These are phyloP conservation scores for Chloropsis hardwickii DNA, from an alignment of 2,113 vertebrate species.

Conservation along the genomic window DNA sequence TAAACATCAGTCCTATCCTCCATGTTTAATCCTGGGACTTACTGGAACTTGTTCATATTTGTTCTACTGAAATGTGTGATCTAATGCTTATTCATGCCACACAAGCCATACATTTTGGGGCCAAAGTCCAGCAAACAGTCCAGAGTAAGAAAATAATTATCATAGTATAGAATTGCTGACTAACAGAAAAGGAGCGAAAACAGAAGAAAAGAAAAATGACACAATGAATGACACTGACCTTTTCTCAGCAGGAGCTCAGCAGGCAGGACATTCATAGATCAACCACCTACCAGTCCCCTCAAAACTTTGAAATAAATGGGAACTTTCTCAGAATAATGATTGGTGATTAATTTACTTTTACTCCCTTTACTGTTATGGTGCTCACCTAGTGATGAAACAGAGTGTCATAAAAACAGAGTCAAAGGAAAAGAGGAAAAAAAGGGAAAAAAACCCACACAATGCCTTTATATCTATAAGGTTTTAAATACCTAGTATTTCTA, in stretches of 20 bases:
- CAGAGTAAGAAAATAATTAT: not conserved
- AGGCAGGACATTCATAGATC: not conserved
- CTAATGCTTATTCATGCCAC: not conserved
- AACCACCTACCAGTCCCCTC: not conserved
- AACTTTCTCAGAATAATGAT: not conserved
- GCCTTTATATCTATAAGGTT: not conserved
- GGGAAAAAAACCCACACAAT: not conserved
- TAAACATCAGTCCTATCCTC: not conserved
- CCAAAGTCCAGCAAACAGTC: not conserved
- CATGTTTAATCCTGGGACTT: not conserved
- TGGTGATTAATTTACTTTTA: not conserved
- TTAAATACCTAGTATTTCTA: not conserved
- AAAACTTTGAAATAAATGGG: not conserved
- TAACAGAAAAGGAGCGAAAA: not conserved
- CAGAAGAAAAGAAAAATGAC: not conserved
- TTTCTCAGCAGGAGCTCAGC: not conserved
- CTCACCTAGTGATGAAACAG: not conserved
- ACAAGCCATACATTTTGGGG: not conserved
- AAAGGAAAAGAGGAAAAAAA: not conserved
- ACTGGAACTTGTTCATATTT: not conserved
- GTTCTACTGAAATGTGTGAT: not conserved
- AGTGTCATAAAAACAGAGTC: not conserved
- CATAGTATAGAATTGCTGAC: not conserved
- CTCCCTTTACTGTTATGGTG: not conserved
- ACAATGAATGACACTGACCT: not conserved